Evolutionary conservation across 1,140 invertebrate species (phyloP).

Genomic region (Eupeodes corollae): DNA sequence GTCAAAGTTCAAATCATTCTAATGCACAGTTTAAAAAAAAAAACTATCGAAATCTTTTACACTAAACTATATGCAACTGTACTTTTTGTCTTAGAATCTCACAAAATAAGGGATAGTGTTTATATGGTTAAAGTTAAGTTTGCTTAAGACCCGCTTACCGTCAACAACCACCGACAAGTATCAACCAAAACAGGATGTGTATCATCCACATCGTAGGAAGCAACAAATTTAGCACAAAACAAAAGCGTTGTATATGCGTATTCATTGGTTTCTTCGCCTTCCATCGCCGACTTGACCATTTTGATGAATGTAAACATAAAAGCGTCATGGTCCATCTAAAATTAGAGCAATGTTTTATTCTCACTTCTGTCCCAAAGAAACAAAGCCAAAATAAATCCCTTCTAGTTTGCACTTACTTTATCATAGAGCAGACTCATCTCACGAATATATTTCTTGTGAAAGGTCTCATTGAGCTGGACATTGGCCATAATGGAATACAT

Average conservation of each 20-base stretch:
- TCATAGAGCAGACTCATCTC: slow-evolving; percentile 46
- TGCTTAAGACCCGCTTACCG: slow-evolving; percentile 25
- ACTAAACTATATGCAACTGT: no score
- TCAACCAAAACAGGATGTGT: slow-evolving; percentile 44
- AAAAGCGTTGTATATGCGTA: slow-evolving; percentile 51
- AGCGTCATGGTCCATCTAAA: slow-evolving; percentile 39
- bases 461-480: slow-evolving; percentile 48
- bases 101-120: neutral
- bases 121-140: slow-evolving; percentile 4
- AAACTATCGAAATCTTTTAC: no score
- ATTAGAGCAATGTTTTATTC: no score
- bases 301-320: slow-evolving; percentile 44
- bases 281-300: slow-evolving; percentile 43
- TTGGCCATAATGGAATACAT: slow-evolving; percentile 43
- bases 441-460: slow-evolving; percentile 48
- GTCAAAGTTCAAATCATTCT: no score
- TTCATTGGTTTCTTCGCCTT: slow-evolving; percentile 49
- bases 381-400: neutral
- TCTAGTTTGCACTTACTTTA: slow-evolving; percentile 34
- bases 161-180: slow-evolving; percentile 41
- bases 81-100: no score
- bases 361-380: no score
- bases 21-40: no score
- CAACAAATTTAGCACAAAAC: slow-evolving; percentile 53
- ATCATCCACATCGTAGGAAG: slow-evolving; percentile 41